A percentile compares a stretch with the other conserved stretches of the same genome.
Evolutionary conservation across 1,140 invertebrate species (phyloP).

Genomic region (Cecropterus lyciades): DNA sequence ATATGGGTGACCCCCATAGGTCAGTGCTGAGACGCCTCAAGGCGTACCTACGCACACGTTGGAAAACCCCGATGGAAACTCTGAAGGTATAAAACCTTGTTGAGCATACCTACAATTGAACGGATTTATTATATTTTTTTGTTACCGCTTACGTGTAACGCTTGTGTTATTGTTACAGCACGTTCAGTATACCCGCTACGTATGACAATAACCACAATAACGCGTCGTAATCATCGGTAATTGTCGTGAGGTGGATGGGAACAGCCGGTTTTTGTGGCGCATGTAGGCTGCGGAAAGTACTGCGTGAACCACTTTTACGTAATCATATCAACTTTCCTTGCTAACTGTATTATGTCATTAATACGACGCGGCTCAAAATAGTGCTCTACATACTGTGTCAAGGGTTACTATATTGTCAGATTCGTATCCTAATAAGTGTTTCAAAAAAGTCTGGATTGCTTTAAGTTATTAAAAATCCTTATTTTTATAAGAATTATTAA

Average conservation of each 20-base stretch:
- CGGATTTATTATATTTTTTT: neutral
- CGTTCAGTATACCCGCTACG: conserved; percentile 52
- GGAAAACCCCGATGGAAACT: too few relatives aligned
- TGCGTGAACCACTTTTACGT: conserved; percentile 67
- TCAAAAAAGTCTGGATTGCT: too few relatives aligned
- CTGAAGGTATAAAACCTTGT: too few relatives aligned
- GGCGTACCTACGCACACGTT: too few relatives aligned
- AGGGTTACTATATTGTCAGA: too few relatives aligned
- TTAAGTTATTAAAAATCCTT: too few relatives aligned
- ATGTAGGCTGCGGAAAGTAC: conserved; percentile 55
- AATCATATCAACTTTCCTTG: conserved; percentile 61
- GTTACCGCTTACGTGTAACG: conserved; percentile 4
- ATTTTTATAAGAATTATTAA: too few relatives aligned
- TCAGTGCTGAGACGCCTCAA: too few relatives aligned
- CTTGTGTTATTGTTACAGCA: conserved; percentile 43
- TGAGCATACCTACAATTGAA: too few relatives aligned
- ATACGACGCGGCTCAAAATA: neutral
- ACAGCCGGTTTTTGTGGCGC: conserved; percentile 57
- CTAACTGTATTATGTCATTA: conserved; percentile 18
- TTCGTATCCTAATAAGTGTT: too few relatives aligned
- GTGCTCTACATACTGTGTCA: neutral
- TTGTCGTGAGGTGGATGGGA: conserved; percentile 63
- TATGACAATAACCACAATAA: conserved; percentile 66
- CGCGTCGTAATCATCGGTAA: conserved; percentile 57
- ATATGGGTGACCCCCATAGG: too few relatives aligned